Base-by-base conservation (phyloP, 1,140 invertebrate genomes). In the Penaeus chinensis region DNA sequence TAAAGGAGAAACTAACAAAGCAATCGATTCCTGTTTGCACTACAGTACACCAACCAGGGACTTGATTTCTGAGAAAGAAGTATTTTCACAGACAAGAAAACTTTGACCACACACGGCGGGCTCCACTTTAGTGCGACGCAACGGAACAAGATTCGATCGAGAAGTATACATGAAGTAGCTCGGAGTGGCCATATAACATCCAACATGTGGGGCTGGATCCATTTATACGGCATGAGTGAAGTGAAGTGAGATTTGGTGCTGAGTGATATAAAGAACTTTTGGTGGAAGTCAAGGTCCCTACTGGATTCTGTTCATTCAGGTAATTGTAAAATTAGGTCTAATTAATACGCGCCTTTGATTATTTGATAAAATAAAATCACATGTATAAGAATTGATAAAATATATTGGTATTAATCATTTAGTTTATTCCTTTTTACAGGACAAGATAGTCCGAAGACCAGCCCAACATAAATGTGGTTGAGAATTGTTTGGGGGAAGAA, bases 181-280 rank as follows among this genome's bases (percentile, higher is more conserved):
- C 69, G 69, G 32, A 71, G 20, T 71, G 69, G 19, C 69, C 32
- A 71, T 71, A 19, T 71, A 3, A 18, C n/a, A 71, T 71, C 1
- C 69, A 71, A 24, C 32, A 18, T 71, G 32, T 71, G 69, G 22
- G 69, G n/a, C n/a, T 71, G 69, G 69, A 24, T 71, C 24, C 69
- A 71, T 71, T 24, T 71, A 71, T 22, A 71, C 69, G n/a, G 69
- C 16, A 32, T 71, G 69, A n/a, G 69, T 16, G 69, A 71, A 71
- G 13, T 71, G 69, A 71, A n/a, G n/a, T 71, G 69, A 24, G 10
- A 24, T 71, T 3, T 32, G 32, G 10, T 71, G 69, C 20, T 71
- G n/a, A n/a, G 22, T 27, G 32, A n/a, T n/a, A 71, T 71, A 24
- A 20, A 24, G 69, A 71, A 32, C 24, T 71, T 16, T 24, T 71